Evolutionary conservation across 1,140 invertebrate genomes (phyloP).

Genomic region (Drosophila ficusphila): DNA sequence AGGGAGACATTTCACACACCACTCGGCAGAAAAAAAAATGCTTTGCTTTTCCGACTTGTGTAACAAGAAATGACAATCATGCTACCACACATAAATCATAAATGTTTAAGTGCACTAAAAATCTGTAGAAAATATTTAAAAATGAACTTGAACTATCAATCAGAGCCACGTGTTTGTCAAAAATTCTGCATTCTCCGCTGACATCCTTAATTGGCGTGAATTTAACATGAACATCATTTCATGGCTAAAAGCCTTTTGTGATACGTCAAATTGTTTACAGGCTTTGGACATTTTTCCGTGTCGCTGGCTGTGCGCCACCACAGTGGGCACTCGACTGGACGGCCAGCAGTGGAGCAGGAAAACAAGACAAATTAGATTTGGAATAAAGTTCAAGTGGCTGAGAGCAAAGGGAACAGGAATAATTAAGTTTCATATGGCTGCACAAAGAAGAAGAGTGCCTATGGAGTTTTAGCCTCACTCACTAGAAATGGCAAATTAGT

Average conservation of each 20-base stretch:
- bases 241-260: slow-evolving; percentile 29
- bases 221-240: slow-evolving; percentile 18
- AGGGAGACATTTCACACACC: not conserved
- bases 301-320: not conserved
- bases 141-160: slow-evolving; percentile 1
- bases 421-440: slow-evolving; percentile 46
- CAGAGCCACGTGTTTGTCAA: not conserved
- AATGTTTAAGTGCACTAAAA: not conserved
- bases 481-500: slow-evolving; percentile 45
- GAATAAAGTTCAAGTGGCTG: slow-evolving; percentile 27
- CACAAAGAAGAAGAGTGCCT: slow-evolving; percentile 28
- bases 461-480: slow-evolving; percentile 7
- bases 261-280: slow-evolving; percentile 22
- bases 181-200: slow-evolving; percentile 5
- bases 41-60: not conserved
- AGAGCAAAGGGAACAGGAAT: slow-evolving; percentile 18
- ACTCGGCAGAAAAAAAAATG: slow-evolving; percentile 1
- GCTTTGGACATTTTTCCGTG: not conserved
- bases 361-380: slow-evolving; percentile 59
- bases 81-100: no score
- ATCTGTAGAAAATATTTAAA: not conserved
- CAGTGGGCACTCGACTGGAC: not conserved
- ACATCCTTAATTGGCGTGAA: slow-evolving; percentile 24
- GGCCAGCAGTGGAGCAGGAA: not conserved
- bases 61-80: not conserved